Percentiles rank a stretch among this genome's conserved stretches.
Conservation (phyloP, 2,797 vertebrate species). For the Peromyscus nudipes region DNA sequence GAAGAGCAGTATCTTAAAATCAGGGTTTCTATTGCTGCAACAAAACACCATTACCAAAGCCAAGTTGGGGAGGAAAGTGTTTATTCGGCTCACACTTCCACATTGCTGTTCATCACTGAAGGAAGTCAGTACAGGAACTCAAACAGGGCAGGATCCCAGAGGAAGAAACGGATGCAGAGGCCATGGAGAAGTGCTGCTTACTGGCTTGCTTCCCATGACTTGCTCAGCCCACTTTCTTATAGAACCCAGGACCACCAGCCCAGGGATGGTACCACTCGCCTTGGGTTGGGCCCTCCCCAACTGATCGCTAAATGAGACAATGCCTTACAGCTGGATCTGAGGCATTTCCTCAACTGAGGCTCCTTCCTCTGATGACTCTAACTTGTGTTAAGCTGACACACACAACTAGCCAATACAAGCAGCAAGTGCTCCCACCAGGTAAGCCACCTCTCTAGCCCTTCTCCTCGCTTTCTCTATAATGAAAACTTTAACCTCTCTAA, state of each 20-base stretch:
- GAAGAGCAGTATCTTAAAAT: background rate
- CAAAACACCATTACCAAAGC: background rate
- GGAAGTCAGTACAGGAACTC: background rate
- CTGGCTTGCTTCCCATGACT: background rate
- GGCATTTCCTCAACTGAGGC: background rate
- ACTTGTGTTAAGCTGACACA: background rate
- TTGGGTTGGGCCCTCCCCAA: background rate
- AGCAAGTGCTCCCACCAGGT: background rate
- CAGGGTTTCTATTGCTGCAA: background rate
- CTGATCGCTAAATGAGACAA: background rate
- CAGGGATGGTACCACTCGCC: background rate
- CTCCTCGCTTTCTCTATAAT: background rate
- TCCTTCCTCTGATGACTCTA: background rate
- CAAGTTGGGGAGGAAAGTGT: background rate
- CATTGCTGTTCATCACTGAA: background rate
- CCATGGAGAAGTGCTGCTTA: background rate
- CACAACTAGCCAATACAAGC: background rate
- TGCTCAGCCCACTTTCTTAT: background rate
- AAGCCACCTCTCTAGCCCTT: background rate
- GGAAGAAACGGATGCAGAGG: background rate
- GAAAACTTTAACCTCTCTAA: background rate
- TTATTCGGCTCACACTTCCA: background rate
- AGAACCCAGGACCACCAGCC: background rate
- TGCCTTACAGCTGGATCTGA: background rate
- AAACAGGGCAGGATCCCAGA: background rate